Evolutionary conservation across 2,888 invertebrate species (phyloP).

Genomic region (Nemoura dubitans): DNA sequence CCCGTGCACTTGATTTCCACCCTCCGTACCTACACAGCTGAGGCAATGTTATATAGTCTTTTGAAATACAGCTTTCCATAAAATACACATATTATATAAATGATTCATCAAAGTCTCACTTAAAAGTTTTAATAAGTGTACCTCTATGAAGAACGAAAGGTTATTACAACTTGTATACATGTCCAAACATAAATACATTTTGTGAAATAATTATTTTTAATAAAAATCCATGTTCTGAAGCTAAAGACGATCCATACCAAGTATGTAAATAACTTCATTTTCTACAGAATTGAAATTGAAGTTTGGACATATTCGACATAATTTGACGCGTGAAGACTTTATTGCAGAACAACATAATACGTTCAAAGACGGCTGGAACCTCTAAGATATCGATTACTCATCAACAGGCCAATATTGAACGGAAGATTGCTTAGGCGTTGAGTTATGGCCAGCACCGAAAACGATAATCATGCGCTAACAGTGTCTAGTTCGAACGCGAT

Average conservation of each 20-base stretch:
- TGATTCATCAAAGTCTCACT: background rate
- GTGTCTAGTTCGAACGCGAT: background rate
- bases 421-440: background rate
- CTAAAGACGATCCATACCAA: background rate
- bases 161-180: background rate
- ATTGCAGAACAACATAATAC: background rate
- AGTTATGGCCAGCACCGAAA: background rate
- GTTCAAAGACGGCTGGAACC: background rate
- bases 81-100: background rate
- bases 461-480: background rate
- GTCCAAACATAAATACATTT: background rate
- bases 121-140: background rate
- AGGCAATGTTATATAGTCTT: too few relatives aligned
- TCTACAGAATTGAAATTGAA: background rate
- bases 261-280: background rate
- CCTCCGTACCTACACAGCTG: background rate
- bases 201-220: background rate
- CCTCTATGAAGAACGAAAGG: background rate
- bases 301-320: conserved; percentile 7
- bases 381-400: conserved; percentile 4
- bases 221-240: background rate
- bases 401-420: background rate
- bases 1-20: background rate
- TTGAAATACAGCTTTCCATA: background rate
- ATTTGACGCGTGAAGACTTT: background rate